Evolutionary conservation across 2,888 invertebrate species (phyloP).

Genomic region (Polia nebulosa): DNA sequence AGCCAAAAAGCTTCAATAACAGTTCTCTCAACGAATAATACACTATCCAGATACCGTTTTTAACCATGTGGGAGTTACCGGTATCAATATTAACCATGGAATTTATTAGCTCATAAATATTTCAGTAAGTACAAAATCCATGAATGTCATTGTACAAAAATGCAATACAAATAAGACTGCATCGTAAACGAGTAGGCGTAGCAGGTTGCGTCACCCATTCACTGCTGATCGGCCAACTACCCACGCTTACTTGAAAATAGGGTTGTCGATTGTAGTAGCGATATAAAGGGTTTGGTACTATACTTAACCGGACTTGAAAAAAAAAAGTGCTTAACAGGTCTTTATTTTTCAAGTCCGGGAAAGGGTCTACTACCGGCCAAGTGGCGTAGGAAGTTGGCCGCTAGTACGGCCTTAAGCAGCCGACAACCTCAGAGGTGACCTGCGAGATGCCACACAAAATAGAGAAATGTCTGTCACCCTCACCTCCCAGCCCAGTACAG

Average conservation of each 20-base stretch:
- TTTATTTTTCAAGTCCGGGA: no score
- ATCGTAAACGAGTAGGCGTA: slow-evolving; percentile 72
- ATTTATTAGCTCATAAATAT: slow-evolving; percentile 46
- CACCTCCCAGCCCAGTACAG: no score
- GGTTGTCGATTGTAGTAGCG: slow-evolving; percentile 1
- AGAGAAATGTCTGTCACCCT: no score
- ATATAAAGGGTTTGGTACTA: no score
- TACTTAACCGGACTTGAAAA: no score
- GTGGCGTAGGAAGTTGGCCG: no score
- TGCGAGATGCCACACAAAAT: no score
- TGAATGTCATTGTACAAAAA: slow-evolving; percentile 68
- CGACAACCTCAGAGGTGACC: no score
- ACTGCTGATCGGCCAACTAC: slow-evolving; percentile 62
- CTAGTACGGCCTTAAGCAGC: no score
- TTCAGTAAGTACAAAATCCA: slow-evolving; percentile 42
- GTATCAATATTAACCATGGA: slow-evolving; percentile 18
- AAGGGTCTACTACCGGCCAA: no score
- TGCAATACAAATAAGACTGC: slow-evolving; percentile 74
- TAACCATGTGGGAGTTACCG: background rate
- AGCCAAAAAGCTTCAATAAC: no score
- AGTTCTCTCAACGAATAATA: background rate
- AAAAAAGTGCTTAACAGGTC: no score
- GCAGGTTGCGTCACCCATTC: slow-evolving; percentile 80
- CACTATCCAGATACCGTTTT: background rate
- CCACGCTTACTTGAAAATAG: slow-evolving; percentile 47